phyloP scores from a whole-genome alignment of 2,888 invertebrate species.

The Lutraria lutraria region DNA sequence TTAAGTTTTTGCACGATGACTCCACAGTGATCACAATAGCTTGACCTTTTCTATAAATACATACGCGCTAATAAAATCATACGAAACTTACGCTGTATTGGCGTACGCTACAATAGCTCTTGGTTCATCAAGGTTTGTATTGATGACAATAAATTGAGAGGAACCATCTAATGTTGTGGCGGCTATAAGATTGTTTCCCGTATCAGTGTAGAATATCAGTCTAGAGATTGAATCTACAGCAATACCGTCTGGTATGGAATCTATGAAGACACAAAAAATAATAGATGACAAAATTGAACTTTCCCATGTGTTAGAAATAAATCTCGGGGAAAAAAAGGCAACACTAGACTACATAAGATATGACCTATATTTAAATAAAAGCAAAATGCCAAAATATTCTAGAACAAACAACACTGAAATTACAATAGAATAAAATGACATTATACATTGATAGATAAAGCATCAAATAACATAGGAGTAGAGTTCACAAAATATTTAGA shows the following conservation, averaged over 20 bases:
- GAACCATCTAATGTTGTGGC: conserved; percentile 75
- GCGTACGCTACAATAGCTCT: conserved; percentile 78
- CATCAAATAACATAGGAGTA: too few species aligned
- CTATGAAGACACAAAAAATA: conserved; percentile 46
- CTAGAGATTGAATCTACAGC: conserved; percentile 80
- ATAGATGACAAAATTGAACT: background rate
- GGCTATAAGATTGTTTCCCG: conserved; percentile 77
- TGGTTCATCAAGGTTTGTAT: conserved; percentile 76
- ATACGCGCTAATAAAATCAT: background rate
- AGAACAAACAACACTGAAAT: too few species aligned
- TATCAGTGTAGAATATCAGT: conserved; percentile 82
- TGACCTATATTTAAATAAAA: too few species aligned
- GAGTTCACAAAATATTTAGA: too few species aligned
- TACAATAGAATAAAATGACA: too few species aligned
- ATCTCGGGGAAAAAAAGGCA: background rate
- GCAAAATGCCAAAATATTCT: too few species aligned
- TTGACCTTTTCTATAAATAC: too few species aligned
- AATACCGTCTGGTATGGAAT: conserved; percentile 78
- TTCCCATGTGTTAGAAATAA: background rate
- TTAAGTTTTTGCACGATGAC: too few species aligned
- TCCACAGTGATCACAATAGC: too few species aligned
- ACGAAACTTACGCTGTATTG: conserved; percentile 71
- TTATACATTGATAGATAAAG: too few species aligned
- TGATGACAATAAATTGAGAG: conserved; percentile 73
- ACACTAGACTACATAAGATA: too few species aligned